phyloP scores from a whole-genome alignment of 2,888 invertebrate genomes.

The Machimus rusticus region DNA sequence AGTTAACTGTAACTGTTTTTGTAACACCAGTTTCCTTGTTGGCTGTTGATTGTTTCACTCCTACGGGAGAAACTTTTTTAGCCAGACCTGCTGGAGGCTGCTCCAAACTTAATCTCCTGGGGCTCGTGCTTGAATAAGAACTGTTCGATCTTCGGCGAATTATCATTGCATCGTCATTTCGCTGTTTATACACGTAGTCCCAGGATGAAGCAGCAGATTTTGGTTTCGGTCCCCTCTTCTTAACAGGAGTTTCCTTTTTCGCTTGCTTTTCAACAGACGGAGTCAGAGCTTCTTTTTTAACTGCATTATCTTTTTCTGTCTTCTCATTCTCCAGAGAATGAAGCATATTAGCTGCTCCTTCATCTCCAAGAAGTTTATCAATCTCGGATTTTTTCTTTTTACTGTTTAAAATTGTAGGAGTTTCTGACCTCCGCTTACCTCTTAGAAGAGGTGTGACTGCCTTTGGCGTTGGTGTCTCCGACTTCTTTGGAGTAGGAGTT shows the following conservation, averaged over 20 bases:
- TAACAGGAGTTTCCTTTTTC: conserved; percentile 7
- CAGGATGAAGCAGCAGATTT: conserved; percentile 59
- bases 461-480: conserved; percentile 38
- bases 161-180: conserved; percentile 79
- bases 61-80: conserved; percentile 35
- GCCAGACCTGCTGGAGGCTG: conserved; percentile 51
- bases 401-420: conserved; percentile 49
- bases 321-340: conserved; percentile 72
- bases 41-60: conserved; percentile 48
- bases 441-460: background rate
- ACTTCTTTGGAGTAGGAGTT: conserved; percentile 24
- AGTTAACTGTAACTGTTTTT: background rate
- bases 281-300: conserved; percentile 41
- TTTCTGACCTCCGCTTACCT: background rate
- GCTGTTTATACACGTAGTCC: conserved; percentile 69
- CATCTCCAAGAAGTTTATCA: conserved; percentile 80
- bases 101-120: conserved; percentile 68
- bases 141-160: conserved; percentile 84
- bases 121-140: conserved; percentile 79
- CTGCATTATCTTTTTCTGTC: conserved; percentile 49
- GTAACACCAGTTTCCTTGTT: background rate
- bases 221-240: conserved; percentile 35
- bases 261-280: conserved; percentile 54
- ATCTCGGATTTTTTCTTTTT: conserved; percentile 74
- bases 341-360: conserved; percentile 86